phyloP scores from a whole-genome alignment of 2,113 vertebrate genomes.

The Orcinus orca region DNA sequence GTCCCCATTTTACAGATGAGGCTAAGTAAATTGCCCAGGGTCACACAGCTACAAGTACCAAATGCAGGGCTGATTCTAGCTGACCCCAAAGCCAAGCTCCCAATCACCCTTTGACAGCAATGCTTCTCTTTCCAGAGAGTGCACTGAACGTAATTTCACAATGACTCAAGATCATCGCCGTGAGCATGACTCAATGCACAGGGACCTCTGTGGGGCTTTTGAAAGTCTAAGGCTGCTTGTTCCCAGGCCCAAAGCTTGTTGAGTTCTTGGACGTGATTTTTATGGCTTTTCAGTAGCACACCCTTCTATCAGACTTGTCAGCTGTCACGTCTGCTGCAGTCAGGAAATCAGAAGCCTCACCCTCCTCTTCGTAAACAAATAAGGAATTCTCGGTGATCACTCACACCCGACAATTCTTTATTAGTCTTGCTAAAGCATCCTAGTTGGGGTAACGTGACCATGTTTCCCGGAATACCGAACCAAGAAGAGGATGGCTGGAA shows the following conservation, averaged over 20 bases:
- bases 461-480: too few species aligned
- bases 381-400: background rate
- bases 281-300: background rate
- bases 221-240: background rate
- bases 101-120: background rate
- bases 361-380: background rate
- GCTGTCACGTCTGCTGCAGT: background rate
- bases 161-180: background rate
- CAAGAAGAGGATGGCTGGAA: background rate
- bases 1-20: background rate
- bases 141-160: background rate
- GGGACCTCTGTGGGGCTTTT: background rate
- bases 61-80: background rate
- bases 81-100: background rate
- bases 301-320: background rate
- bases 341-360: background rate
- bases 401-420: background rate
- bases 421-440: background rate
- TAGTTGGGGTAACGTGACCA: rapidly evolving
- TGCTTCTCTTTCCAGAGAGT: background rate
- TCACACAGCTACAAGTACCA: background rate
- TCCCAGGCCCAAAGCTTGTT: background rate
- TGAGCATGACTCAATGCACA: background rate
- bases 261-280: constrained; percentile 13
- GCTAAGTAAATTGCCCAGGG: background rate